Percentiles rank a stretch among this genome's conserved stretches.
phyloP scores from a whole-genome alignment of 2,797 vertebrate species.

The Nannoperca obscura region DNA sequence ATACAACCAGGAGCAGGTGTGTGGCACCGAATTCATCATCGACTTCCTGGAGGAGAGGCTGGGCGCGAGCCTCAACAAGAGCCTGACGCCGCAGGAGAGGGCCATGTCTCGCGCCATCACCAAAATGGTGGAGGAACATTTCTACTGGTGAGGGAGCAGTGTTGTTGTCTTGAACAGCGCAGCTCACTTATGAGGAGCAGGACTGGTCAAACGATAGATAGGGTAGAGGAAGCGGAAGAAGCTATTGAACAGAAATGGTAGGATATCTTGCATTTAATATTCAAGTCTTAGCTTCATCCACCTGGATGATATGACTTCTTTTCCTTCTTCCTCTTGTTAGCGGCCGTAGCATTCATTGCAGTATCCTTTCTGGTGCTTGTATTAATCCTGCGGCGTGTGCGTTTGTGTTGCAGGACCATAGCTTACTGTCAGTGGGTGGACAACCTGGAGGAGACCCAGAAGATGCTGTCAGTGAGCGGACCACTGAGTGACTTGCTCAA shows the following conservation, averaged over 20 bases:
- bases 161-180: neutral
- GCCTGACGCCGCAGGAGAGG: conserved; percentile 91
- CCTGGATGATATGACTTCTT: too few relatives aligned
- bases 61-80: conserved; percentile 94
- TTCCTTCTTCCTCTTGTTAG: neutral
- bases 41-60: conserved; percentile 98
- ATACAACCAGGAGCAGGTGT: conserved; percentile 95
- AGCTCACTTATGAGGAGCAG: neutral
- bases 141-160: conserved; percentile 92
- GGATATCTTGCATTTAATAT: neutral
- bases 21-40: conserved; percentile 96
- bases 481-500: conserved; percentile 95
- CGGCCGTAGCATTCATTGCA: too few relatives aligned
- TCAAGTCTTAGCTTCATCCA: too few relatives aligned
- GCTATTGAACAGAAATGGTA: neutral
- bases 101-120: conserved; percentile 94
- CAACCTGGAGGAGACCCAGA: conserved; percentile 95
- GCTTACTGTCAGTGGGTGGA: conserved; percentile 99
- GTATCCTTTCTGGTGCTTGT: neutral
- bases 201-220: neutral
- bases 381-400: neutral
- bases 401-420: conserved; percentile 88
- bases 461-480: conserved; percentile 95
- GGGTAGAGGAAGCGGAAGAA: neutral
- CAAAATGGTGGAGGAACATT: conserved; percentile 99